Evolutionary conservation across 2,888 invertebrate genomes (phyloP), one percentile per base, ranked within the genome.

Genomic region (Mesochorus sp.): DNA sequence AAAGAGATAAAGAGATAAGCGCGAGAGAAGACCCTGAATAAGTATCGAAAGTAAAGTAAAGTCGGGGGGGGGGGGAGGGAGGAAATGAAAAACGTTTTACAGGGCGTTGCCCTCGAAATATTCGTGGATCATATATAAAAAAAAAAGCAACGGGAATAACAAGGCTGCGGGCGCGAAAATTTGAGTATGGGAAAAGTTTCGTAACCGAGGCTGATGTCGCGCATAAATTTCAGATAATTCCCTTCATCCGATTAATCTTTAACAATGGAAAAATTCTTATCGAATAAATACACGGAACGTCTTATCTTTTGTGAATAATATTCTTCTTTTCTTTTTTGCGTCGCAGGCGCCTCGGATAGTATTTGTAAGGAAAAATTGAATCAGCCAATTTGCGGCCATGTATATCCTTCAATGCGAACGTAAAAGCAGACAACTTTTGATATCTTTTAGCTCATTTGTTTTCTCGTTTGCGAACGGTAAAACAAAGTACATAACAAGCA

Each of bases 171-270:
- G 49, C 14, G 12, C 39, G 19, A 44, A 72, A 62, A 72, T 55
- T 68, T 42, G 73, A 64, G 62, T 76, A 53, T 49, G 55, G 14
- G 64, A 76, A 79, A 66, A 79, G 64, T 76, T 76, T 55, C n/a
- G 57, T 57, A 79, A 61, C 66, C 42, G 14, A 71, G 44, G 26
- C 57, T 37, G 8, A n/a, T 62, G 34, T 59, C 75, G 37, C 37
- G 59, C 57, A 76, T 72, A 68, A 73, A 76, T 79, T 76, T 34
- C n/a, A 2, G 51, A 34, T 68, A 76, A 76, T 72, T 76, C 64
- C 42, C 68, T 62, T 57, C 51, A 76, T 67, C 72, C 66, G 42
- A 76, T 76, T 76, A 79, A 72, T 72, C 55, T 49, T 72, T 37
- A 39, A 67, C 53, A 53, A n/a, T 10, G 67, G 62, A 72, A 79